phyloP scores from a whole-genome alignment of 2,888 invertebrate species.

The Pandemis cinnamomeana region DNA sequence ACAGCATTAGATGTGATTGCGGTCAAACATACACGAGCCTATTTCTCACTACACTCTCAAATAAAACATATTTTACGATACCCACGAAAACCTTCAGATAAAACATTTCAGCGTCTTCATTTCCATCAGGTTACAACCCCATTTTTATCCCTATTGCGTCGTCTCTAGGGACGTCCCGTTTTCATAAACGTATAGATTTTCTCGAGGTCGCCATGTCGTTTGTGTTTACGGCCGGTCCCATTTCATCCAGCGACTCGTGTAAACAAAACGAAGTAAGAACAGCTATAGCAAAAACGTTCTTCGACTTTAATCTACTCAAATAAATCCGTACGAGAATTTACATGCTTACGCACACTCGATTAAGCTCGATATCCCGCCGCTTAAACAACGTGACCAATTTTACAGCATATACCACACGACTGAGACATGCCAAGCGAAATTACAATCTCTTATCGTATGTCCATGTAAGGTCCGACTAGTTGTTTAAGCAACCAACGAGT shows the following conservation, averaged over 20 bases:
- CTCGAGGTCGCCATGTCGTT: constrained; percentile 14
- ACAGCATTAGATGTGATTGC: not conserved
- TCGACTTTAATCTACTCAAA: not conserved
- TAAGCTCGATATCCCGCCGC: no score
- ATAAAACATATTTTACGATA: not conserved
- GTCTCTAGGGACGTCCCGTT: not conserved
- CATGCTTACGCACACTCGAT: no score
- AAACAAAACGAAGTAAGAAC: not conserved
- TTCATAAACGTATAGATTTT: constrained; percentile 22
- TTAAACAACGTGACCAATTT: not conserved
- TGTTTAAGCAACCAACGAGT: no score
- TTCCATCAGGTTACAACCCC: not conserved
- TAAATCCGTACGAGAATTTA: not conserved
- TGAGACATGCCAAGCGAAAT: not conserved
- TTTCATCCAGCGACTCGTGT: constrained; percentile 11
- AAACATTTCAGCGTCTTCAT: constrained; percentile 2
- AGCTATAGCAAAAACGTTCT: not conserved
- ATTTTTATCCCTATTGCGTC: not conserved
- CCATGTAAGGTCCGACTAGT: not conserved
- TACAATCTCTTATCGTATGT: not conserved
- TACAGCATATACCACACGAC: not conserved
- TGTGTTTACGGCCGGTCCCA: constrained; percentile 10
- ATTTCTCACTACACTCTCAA: not conserved
- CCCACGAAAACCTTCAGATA: not conserved
- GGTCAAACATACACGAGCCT: not conserved